Evolutionary conservation across 2,888 invertebrate genomes (phyloP).

Genomic region (Polietes domitor): DNA sequence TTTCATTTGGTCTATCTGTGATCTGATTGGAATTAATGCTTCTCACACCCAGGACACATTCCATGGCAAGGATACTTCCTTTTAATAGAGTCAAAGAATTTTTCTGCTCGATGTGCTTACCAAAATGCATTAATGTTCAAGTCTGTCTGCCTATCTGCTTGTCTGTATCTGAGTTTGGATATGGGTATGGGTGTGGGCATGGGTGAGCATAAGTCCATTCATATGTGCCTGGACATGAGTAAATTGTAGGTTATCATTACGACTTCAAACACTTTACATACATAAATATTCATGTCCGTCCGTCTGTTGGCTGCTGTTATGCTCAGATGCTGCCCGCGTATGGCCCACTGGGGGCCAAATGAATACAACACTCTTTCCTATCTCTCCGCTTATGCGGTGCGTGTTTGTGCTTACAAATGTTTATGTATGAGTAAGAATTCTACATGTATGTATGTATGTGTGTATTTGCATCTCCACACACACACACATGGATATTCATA

Average conservation of each 20-base stretch:
- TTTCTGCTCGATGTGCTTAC: not conserved
- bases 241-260: slow-evolving; percentile 66
- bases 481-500: not conserved
- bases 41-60: not conserved
- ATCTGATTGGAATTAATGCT: not conserved
- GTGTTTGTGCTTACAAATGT: slow-evolving; percentile 17
- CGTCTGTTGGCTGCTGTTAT: not conserved
- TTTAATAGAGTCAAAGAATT: slow-evolving; percentile 5
- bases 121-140: slow-evolving; percentile 29
- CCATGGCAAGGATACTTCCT: slow-evolving; percentile 14
- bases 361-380: slow-evolving; percentile 7
- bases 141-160: slow-evolving; percentile 30
- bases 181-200: not conserved
- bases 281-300: slow-evolving; percentile 18
- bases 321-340: not conserved
- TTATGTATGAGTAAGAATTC: slow-evolving; percentile 34
- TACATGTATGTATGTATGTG: not conserved
- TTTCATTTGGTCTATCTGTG: slow-evolving; percentile 13
- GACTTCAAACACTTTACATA: slow-evolving; percentile 44
- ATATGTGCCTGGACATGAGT: slow-evolving; percentile 9
- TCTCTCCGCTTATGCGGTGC: not conserved
- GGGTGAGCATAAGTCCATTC: not conserved
- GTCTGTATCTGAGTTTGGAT: not conserved
- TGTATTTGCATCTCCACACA: slow-evolving; percentile 22
- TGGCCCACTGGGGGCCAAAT: not conserved